Conservation (phyloP, 2,888 invertebrate genomes). For the Volucella bombylans region DNA sequence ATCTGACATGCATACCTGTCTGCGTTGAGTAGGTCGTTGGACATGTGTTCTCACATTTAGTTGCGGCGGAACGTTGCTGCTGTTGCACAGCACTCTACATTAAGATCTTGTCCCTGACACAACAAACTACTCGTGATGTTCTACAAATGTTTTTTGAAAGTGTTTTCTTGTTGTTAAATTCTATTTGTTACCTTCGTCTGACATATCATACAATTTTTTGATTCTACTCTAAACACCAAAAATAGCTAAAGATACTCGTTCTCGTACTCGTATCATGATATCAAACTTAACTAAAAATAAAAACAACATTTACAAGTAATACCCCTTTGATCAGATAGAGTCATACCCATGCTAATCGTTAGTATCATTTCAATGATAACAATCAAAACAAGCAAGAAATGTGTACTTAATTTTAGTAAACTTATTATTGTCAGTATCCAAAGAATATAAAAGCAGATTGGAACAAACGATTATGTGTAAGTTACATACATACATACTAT, state of each 20-base stretch:
- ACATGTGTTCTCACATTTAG: slow-evolving; percentile 64
- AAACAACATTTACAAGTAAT: background rate
- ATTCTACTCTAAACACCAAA: background rate
- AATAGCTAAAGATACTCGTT: background rate
- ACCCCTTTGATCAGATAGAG: slow-evolving; percentile 6
- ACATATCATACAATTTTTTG: background rate
- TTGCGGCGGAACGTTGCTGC: slow-evolving; percentile 28
- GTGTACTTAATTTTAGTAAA: slow-evolving; percentile 11
- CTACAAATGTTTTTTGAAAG: slow-evolving; percentile 70
- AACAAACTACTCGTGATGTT: slow-evolving; percentile 69
- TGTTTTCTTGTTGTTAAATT: slow-evolving; percentile 63
- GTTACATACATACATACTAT: background rate
- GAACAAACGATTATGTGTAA: slow-evolving; percentile 16
- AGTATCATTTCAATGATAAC: slow-evolving; percentile 11
- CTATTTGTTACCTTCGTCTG: background rate
- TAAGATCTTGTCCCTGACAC: slow-evolving; percentile 70
- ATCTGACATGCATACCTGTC: slow-evolving; percentile 15
- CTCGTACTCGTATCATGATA: background rate
- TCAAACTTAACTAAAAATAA: background rate
- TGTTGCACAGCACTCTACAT: slow-evolving; percentile 59
- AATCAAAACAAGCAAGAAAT: slow-evolving; percentile 7
- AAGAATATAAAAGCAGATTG: slow-evolving; percentile 22
- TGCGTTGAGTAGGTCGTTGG: slow-evolving; percentile 56
- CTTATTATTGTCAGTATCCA: slow-evolving; percentile 22
- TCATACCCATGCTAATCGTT: slow-evolving; percentile 15